phyloP scores from a whole-genome alignment of 1,140 invertebrate genomes.

The Zaprionus gabonicus region DNA sequence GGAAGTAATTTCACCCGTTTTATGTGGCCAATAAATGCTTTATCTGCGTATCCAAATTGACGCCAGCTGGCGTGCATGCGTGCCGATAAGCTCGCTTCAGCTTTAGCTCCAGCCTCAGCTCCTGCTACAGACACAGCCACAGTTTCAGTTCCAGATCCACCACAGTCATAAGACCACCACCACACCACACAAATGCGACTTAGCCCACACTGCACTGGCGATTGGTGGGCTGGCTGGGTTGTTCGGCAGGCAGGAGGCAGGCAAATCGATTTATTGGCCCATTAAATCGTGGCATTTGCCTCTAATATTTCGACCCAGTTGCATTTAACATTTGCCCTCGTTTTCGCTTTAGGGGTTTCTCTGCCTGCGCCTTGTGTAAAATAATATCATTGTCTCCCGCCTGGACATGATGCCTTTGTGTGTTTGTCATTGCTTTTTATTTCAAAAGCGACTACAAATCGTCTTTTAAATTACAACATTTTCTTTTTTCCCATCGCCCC shows the following conservation, averaged over 20 bases:
- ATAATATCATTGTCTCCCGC: slow-evolving; percentile 49
- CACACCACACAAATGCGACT: slow-evolving; percentile 21
- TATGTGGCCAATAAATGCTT: slow-evolving; percentile 81
- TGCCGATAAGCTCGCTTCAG: slow-evolving; percentile 66
- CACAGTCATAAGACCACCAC: slow-evolving; percentile 1
- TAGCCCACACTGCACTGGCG: slow-evolving; percentile 43
- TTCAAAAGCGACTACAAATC: slow-evolving; percentile 61
- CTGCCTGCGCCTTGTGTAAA: slow-evolving; percentile 35
- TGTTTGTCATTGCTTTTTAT: neutral
- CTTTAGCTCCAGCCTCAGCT: neutral
- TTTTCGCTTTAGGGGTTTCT: slow-evolving; percentile 18
- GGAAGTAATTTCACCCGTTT: slow-evolving; percentile 76
- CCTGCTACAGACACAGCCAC: neutral
- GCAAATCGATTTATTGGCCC: slow-evolving; percentile 77
- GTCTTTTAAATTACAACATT: slow-evolving; percentile 61
- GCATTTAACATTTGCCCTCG: slow-evolving; percentile 60
- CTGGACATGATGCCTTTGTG: slow-evolving; percentile 17
- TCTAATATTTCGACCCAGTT: slow-evolving; percentile 72
- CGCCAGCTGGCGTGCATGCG: slow-evolving; percentile 75
- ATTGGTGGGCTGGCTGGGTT: slow-evolving; percentile 15
- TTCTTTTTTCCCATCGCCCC: slow-evolving; percentile 5
- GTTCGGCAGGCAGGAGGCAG: slow-evolving; percentile 27
- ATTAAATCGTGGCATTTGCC: slow-evolving; percentile 68
- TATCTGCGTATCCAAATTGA: slow-evolving; percentile 78
- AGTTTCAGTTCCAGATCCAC: neutral